Percentiles rank a stretch among this genome's conserved stretches.
Evolutionary conservation across 1,140 invertebrate species (phyloP).

Genomic region (Littorina saxatilis): DNA sequence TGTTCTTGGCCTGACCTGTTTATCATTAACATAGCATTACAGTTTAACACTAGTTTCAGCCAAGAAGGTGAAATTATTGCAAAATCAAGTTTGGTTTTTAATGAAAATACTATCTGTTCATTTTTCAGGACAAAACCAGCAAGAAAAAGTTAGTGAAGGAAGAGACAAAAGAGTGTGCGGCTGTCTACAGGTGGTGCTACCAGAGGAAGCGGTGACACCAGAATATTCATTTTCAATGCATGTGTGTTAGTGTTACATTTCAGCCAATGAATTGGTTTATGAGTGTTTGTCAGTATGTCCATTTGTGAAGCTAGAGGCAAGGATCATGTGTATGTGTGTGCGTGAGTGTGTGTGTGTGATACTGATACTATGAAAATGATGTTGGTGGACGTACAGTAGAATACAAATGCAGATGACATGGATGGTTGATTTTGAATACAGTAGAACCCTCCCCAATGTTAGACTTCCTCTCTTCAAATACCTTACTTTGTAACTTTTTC

Average conservation of each 20-base stretch:
- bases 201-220: constrained; percentile 82
- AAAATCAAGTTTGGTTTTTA: constrained; percentile 17
- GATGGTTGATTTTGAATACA: no score
- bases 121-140: constrained; percentile 79
- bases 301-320: background rate
- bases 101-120: constrained; percentile 23
- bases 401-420: background rate
- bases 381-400: background rate
- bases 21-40: background rate
- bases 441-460: no score
- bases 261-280: background rate
- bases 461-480: no score
- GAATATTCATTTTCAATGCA: background rate
- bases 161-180: constrained; percentile 84
- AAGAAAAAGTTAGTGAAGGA: constrained; percentile 80
- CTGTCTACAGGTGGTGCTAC: constrained; percentile 91
- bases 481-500: no score
- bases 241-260: background rate
- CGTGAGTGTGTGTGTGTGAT: background rate
- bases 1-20: background rate
- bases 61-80: background rate
- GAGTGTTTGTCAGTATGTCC: background rate
- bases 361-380: background rate
- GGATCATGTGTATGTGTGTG: background rate
- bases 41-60: background rate